phyloP scores from a whole-genome alignment of 2,797 vertebrate genomes.

The Odontamblyopus rebecca region DNA sequence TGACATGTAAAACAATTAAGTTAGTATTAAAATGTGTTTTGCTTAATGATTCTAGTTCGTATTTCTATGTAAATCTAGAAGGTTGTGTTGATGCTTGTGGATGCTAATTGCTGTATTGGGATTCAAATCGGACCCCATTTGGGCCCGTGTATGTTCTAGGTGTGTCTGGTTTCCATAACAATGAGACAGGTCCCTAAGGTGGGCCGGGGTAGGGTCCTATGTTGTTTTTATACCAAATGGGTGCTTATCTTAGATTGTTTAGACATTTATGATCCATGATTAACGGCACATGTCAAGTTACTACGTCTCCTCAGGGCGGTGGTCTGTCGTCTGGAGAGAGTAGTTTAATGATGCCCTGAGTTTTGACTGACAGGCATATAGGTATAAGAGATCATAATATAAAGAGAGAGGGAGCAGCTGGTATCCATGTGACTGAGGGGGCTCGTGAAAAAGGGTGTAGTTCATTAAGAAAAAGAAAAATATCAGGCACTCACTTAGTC shows the following conservation, averaged over 20 bases:
- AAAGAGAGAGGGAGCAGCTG: too few relatives aligned
- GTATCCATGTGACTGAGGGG: too few relatives aligned
- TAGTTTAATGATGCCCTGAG: conserved; percentile 50
- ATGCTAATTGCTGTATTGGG: not conserved
- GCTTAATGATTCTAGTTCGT: too few relatives aligned
- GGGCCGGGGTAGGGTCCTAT: not conserved
- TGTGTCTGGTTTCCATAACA: conserved; percentile 5
- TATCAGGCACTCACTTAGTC: too few relatives aligned
- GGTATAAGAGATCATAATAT: too few relatives aligned
- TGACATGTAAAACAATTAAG: too few relatives aligned
- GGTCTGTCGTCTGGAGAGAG: conserved; percentile 57
- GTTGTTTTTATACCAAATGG: not conserved
- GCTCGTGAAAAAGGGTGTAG: too few relatives aligned
- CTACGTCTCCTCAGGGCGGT: conserved; percentile 47
- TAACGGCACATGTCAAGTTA: not conserved
- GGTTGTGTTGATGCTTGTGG: not conserved
- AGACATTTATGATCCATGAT: not conserved
- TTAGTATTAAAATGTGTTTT: not conserved
- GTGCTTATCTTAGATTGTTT: not conserved
- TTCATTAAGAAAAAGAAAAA: too few relatives aligned
- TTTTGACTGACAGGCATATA: conserved; percentile 16
- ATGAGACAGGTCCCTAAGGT: not conserved
- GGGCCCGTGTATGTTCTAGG: not conserved
- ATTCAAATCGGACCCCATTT: not conserved
- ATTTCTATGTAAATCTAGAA: not conserved